Base-by-base conservation (phyloP, 2,888 invertebrate species). In the Scotopteryx bipunctaria region DNA sequence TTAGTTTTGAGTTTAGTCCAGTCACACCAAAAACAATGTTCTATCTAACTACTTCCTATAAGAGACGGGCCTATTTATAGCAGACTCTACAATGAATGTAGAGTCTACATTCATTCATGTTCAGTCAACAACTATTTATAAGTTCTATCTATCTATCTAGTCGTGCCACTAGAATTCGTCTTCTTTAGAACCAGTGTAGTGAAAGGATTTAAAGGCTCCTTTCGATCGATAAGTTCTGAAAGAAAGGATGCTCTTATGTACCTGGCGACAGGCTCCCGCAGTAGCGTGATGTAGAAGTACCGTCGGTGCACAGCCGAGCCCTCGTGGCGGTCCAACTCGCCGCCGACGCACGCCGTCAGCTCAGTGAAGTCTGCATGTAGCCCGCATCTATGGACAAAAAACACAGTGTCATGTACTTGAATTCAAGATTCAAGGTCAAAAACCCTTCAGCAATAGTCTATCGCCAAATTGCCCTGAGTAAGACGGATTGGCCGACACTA, bases 321-420 rank as follows among this genome's bases (percentile, higher is more conserved):
- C 83, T 99, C 98, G 75, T 96, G 95, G 79, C 96, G 95, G 83
- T 98, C 97, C 74, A 99, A 91, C 73, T 96, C 97, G 16, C 94
- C 93, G 75, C 98, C 97, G 27, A 98, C 98, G 83, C 98, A 98
- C 17, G 88, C 91, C 5, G 97, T 97, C 63, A 99, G 86, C 90
- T 99, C 99, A 1, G 99, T 99, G 96, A 98, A 99, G 90, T 99
- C 99, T 16, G 99, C 98, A 79, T 99, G 99, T 36, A 99, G 92
- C 43, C 99, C 99, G 86, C 99, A 99, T 76, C 91, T 91, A 71
- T 0, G 35, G 46, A 77, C 69, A 80, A 59, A 41, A 51, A 32
- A 31, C n/a, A 27, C 9, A 11, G n/a, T n/a, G n/a, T n/a, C 8
- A 33, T 33, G n/a, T 5, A 17, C 17, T 2, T n/a, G 6, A 35